phyloP scores from a whole-genome alignment of 2,888 invertebrate species.

The Tortrix viridana region DNA sequence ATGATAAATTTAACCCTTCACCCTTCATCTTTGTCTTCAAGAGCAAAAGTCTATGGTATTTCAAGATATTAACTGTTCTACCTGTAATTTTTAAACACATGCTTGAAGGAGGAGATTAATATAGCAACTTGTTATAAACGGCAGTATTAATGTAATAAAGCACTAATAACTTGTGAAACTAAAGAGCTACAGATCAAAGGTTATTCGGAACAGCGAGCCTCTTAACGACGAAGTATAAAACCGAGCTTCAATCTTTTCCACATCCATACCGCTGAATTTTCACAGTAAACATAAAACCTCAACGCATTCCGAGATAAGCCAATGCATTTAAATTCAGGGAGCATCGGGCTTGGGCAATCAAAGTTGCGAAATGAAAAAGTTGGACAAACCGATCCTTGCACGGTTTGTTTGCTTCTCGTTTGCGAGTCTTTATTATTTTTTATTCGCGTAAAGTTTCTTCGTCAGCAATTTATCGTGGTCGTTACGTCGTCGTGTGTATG shows the following conservation, averaged over 20 bases:
- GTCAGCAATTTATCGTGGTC: constrained; percentile 57
- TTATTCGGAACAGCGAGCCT: too few species aligned
- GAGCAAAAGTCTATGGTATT: too few species aligned
- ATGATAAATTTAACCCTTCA: too few species aligned
- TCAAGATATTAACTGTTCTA: too few species aligned
- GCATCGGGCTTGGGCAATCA: constrained; percentile 60
- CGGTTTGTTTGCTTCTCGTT: constrained; percentile 50
- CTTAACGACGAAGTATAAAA: constrained; percentile 5
- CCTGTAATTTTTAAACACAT: too few species aligned
- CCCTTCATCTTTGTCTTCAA: too few species aligned
- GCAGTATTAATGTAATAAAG: too few species aligned
- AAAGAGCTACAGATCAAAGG: too few species aligned
- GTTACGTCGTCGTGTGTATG: constrained; percentile 51
- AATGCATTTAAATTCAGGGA: constrained; percentile 61
- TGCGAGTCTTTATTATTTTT: constrained; percentile 65
- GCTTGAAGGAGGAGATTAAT: too few species aligned
- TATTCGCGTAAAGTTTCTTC: constrained; percentile 47
- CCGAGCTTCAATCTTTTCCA: constrained; percentile 2
- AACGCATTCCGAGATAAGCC: constrained; percentile 50
- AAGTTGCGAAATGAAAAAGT: constrained; percentile 72
- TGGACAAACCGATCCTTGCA: constrained; percentile 49
- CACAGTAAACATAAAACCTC: constrained; percentile 33
- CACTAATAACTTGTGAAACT: too few species aligned
- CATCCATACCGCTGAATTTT: constrained; percentile 18
- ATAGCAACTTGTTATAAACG: too few species aligned